A percentile compares a stretch with the other conserved stretches of the same genome.
Evolutionary conservation across 2,888 invertebrate species (phyloP).

Genomic region (Lymantria dispar): DNA sequence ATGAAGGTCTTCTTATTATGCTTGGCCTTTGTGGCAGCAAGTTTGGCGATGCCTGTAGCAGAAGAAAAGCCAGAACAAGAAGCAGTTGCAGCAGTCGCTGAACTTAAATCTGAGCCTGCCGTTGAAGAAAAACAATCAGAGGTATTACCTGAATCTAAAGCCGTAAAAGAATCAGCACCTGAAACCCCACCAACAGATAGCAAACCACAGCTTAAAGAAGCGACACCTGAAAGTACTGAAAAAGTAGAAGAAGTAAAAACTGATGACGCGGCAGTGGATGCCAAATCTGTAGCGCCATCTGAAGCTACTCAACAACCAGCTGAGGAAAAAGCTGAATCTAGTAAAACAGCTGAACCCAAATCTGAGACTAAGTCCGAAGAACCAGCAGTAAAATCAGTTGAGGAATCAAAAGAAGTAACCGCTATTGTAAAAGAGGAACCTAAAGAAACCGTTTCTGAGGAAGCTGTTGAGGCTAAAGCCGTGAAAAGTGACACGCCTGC

Average conservation of each 20-base stretch:
- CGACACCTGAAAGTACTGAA: slow-evolving; percentile 4
- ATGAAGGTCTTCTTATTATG: slow-evolving; percentile 85
- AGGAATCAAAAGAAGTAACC: slow-evolving; percentile 33
- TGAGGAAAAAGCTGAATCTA: slow-evolving; percentile 46
- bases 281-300: slow-evolving; percentile 30
- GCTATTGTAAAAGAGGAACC: slow-evolving; percentile 14
- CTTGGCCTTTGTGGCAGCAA: slow-evolving; percentile 81
- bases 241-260: slow-evolving; percentile 2
- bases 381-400: slow-evolving; percentile 32
- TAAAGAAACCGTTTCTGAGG: slow-evolving; percentile 43
- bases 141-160: slow-evolving; percentile 37
- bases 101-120: slow-evolving; percentile 27
- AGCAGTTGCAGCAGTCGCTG: slow-evolving; percentile 30
- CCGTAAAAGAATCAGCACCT: slow-evolving; percentile 35
- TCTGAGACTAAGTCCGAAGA: slow-evolving; percentile 36
- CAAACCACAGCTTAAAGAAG: slow-evolving; percentile 19
- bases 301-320: slow-evolving; percentile 32
- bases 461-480: slow-evolving; percentile 47
- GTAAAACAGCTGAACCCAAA: slow-evolving; percentile 40
- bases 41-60: slow-evolving; percentile 84
- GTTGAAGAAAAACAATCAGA: slow-evolving; percentile 49
- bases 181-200: slow-evolving; percentile 40
- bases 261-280: slow-evolving; percentile 29
- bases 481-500: slow-evolving; percentile 51
- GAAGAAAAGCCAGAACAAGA: slow-evolving; percentile 56